Conservation (phyloP, 1,140 invertebrate genomes). For the Linepithema humile region DNA sequence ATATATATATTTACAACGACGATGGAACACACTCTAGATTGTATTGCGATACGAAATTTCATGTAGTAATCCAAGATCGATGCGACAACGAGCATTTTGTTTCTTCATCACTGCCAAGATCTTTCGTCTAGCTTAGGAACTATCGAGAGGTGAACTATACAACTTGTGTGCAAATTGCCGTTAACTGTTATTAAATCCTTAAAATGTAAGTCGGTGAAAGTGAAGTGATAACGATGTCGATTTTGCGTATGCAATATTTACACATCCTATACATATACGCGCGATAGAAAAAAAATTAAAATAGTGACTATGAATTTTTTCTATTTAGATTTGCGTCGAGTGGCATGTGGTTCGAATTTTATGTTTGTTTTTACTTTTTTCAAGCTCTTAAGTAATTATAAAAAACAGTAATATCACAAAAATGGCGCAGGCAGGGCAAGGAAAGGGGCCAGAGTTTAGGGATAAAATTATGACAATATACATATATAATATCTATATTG, state of each 20-base stretch:
- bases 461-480: constrained; percentile 73
- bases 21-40: constrained; percentile 32
- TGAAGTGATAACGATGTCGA: background rate
- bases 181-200: constrained; percentile 24
- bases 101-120: constrained; percentile 57
- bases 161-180: constrained; percentile 35
- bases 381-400: constrained; percentile 80
- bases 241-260: background rate
- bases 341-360: constrained; percentile 70
- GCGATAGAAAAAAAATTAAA: constrained; percentile 20
- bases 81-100: constrained; percentile 24
- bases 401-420: constrained; percentile 83
- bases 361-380: constrained; percentile 42
- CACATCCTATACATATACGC: constrained; percentile 37
- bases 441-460: constrained; percentile 76
- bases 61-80: constrained; percentile 64
- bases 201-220: constrained; percentile 31
- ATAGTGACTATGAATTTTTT: constrained; percentile 32
- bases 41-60: constrained; percentile 67
- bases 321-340: constrained; percentile 27
- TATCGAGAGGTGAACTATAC: constrained; percentile 73
- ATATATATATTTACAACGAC: constrained; percentile 60
- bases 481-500: constrained; percentile 51
- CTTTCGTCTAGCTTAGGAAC: constrained; percentile 77
- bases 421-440: constrained; percentile 78